These are phyloP conservation scores for Alcedo quadribrachys DNA, from an alignment of 2,797 vertebrate species.

Conservation along the genomic window DNA sequence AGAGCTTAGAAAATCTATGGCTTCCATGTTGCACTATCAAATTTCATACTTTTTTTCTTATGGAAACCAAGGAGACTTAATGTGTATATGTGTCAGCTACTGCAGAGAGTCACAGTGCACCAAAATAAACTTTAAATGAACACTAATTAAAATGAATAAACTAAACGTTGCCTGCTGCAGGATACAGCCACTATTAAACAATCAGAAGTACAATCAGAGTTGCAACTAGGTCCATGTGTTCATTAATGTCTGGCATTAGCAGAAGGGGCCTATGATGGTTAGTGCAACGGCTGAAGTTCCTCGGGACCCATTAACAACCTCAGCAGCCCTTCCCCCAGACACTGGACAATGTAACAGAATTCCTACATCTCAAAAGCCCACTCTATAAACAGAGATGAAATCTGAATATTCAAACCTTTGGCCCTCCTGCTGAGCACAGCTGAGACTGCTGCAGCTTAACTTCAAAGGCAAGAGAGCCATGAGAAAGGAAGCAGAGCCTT, in stretches of 20 bases:
- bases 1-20: background rate
- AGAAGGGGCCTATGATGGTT: background rate
- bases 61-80: background rate
- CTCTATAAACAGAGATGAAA: conserved; percentile 58
- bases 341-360: conserved; percentile 19
- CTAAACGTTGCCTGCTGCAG: background rate
- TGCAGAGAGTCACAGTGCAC: background rate
- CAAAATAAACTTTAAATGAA: background rate
- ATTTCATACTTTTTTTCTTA: background rate
- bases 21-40: background rate
- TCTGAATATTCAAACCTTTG: conserved; percentile 61
- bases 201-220: conserved; percentile 17
- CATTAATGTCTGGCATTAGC: background rate
- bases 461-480: conserved; percentile 58
- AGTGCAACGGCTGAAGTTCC: conserved; percentile 19
- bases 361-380: conserved; percentile 50
- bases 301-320: conserved; percentile 22
- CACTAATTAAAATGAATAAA: background rate
- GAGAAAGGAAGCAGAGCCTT: conserved; percentile 55
- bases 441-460: conserved; percentile 57
- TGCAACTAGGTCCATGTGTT: background rate
- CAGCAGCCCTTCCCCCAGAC: conserved; percentile 35
- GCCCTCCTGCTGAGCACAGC: conserved; percentile 49
- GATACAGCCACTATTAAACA: background rate
- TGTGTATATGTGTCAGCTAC: background rate